Conservation (phyloP, 2,888 invertebrate species). For the Fragum whitleyi region DNA sequence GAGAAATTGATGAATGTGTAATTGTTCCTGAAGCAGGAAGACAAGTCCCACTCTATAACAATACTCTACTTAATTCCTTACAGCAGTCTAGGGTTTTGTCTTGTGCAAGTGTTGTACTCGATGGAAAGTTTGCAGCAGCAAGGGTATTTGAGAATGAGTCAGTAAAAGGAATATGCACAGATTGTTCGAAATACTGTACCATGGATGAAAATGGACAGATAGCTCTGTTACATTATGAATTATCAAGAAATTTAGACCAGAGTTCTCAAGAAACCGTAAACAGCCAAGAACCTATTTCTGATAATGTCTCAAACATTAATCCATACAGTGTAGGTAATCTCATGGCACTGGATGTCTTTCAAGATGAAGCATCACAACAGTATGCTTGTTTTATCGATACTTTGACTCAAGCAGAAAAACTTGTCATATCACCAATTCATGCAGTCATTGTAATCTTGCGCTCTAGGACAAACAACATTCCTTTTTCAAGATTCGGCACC, state of each 20-base stretch:
- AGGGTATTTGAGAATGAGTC: neutral
- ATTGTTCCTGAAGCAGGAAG: neutral
- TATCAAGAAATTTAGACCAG: neutral
- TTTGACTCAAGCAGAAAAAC: too few relatives aligned
- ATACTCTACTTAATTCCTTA: neutral
- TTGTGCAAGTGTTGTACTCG: neutral
- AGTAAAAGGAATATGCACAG: neutral
- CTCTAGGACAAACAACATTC: neutral
- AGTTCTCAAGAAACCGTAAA: neutral
- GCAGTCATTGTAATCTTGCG: slow-evolving; percentile 2
- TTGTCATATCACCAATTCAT: too few relatives aligned
- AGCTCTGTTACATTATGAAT: neutral
- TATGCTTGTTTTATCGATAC: neutral
- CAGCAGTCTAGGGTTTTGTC: neutral
- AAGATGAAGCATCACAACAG: neutral
- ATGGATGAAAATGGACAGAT: neutral
- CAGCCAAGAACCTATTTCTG: neutral
- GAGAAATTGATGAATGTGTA: neutral
- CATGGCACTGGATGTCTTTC: slow-evolving; percentile 6
- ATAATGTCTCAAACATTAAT: too few relatives aligned
- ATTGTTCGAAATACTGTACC: neutral
- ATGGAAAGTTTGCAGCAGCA: neutral
- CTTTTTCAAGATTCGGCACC: neutral
- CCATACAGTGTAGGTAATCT: neutral
- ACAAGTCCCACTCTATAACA: neutral